Conservation (phyloP, 2,797 vertebrate species). For the Catharus ustulatus region DNA sequence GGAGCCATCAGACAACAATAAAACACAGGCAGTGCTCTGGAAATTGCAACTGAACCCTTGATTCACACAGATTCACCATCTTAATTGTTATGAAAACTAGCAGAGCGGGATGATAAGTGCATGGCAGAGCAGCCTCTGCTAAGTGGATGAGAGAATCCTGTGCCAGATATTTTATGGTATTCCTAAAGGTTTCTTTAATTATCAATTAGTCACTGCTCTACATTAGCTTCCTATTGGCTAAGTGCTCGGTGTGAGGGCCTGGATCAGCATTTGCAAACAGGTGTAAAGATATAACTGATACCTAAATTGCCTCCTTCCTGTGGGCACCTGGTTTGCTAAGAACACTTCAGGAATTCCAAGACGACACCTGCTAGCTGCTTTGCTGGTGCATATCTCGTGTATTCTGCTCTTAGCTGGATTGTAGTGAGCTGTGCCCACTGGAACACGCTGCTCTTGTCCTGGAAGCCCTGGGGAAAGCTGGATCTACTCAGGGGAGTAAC, state of each 20-base stretch:
- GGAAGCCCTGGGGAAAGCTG: background rate
- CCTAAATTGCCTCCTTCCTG: slow-evolving; percentile 55
- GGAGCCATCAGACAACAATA: slow-evolving; percentile 44
- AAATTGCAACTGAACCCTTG: slow-evolving; percentile 32
- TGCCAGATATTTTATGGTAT: slow-evolving; percentile 34
- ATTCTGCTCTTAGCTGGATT: slow-evolving; percentile 7
- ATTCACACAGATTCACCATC: slow-evolving; percentile 24
- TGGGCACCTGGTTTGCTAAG: slow-evolving; percentile 62
- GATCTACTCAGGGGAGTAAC: background rate
- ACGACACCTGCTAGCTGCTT: slow-evolving; percentile 51
- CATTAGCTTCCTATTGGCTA: slow-evolving; percentile 39
- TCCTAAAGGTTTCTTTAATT: slow-evolving; percentile 62
- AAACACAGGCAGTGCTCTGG: slow-evolving; percentile 34
- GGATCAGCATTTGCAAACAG: slow-evolving; percentile 50
- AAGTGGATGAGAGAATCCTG: slow-evolving; percentile 5
- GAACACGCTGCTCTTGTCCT: background rate
- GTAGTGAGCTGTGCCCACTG: background rate
- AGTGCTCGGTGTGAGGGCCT: slow-evolving; percentile 10
- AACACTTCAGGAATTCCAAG: slow-evolving; percentile 58
- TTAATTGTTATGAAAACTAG: slow-evolving; percentile 51
- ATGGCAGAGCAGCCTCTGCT: slow-evolving; percentile 17
- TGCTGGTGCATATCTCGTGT: slow-evolving; percentile 15
- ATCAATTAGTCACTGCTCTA: slow-evolving; percentile 31
- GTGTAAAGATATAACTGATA: slow-evolving; percentile 57
- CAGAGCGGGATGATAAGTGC: background rate